Base-by-base conservation (phyloP, 2,113 vertebrate species). In the Columba livia region DNA sequence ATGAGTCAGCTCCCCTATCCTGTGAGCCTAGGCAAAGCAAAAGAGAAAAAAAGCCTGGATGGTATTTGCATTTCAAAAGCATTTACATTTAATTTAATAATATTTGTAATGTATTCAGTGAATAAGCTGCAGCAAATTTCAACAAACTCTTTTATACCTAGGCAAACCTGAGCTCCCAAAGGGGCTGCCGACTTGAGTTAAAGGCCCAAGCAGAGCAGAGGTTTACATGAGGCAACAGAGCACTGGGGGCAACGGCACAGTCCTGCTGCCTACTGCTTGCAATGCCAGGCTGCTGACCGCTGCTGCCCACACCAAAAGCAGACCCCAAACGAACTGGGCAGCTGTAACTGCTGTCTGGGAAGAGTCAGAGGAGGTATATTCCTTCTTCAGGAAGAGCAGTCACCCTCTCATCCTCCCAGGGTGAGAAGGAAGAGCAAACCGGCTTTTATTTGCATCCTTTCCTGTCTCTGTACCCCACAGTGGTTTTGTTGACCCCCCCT, bases 31-130 rank as follows among this genome's bases (percentile, higher is more conserved):
- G 85, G 23, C 51, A 92, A 79, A 74, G 50, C 61, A 75, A 57
- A 60, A 78, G 36, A 91, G 42, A 60, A 50, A 62, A 94, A 94
- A 72, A 17, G 15, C 17, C 66, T 36, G 26, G 32, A 65, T 5
- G 21, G 34, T 79, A 79, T 86, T 92, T 97, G 77, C 85, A 80
- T 86, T 93, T 90, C 83, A 84, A 88, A 86, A 86, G 77, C 65
- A 84, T 84, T 93, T 92, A 47, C 83, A 40, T 90, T 88, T 78
- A 31, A 71, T 90, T 92, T 81, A 78, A 40, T 77, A 88, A 81
- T 85, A 67, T 67, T 67, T 95, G 65, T 77, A 67, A 87, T 48
- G 42, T 1, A 4, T 74, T 95, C 7, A 11, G 25, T 1, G 8
- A 71, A 58, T 62, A 84, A 87, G 51, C 77, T 7, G 4, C 60